These are phyloP conservation scores for Pterophyllum scalare DNA, from an alignment of 2,113 vertebrate genomes.

Conservation along the genomic window DNA sequence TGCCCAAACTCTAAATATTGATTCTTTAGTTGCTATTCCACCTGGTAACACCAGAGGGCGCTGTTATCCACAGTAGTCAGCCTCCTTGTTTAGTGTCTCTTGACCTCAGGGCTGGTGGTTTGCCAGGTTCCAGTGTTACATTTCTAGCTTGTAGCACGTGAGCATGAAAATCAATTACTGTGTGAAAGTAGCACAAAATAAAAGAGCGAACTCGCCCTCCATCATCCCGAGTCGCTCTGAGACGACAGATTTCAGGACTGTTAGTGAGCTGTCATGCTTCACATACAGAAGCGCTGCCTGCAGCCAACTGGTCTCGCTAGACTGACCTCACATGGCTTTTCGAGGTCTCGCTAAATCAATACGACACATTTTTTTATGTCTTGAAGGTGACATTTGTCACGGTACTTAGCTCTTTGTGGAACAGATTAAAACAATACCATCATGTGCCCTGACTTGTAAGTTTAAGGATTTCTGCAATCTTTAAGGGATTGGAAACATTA, in stretches of 20 bases:
- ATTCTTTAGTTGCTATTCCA: not conserved
- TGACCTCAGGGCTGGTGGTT: not conserved
- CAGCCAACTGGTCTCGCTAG: not conserved
- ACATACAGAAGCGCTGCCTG: not conserved
- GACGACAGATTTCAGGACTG: slow-evolving; percentile 10
- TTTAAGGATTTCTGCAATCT: not conserved
- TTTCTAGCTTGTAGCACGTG: not conserved
- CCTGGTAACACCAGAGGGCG: slow-evolving; percentile 57
- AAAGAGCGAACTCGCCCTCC: slow-evolving; percentile 13
- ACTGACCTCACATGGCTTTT: not conserved
- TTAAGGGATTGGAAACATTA: not conserved
- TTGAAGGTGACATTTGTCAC: not conserved
- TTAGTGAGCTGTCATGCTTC: slow-evolving; percentile 6
- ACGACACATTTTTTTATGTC: not conserved
- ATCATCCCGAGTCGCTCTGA: slow-evolving; percentile 11
- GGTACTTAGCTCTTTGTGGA: not conserved
- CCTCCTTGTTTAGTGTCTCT: not conserved
- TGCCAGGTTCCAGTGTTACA: not conserved
- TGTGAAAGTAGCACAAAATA: not conserved
- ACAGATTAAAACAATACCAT: not conserved
- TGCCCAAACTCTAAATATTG: not conserved
- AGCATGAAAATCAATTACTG: not conserved
- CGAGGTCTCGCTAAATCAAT: slow-evolving; percentile 3
- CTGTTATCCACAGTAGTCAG: not conserved
- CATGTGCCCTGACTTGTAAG: not conserved